Conservation (phyloP, 2,113 vertebrate genomes). For the Equus przewalskii region DNA sequence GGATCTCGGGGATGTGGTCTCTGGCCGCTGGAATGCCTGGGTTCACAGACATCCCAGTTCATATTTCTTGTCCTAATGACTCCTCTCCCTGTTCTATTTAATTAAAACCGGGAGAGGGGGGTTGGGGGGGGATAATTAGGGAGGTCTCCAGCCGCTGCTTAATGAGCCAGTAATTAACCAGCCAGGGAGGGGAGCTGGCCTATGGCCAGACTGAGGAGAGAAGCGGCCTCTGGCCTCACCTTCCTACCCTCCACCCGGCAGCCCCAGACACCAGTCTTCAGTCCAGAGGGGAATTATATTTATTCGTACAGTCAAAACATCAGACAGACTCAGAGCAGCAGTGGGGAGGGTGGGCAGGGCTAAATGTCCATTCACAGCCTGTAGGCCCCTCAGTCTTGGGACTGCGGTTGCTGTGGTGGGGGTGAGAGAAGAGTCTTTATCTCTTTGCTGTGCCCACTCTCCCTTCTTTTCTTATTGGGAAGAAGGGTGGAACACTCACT, state of each 20-base stretch:
- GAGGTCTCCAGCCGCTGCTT: constrained; percentile 82
- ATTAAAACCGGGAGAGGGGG: constrained; percentile 80
- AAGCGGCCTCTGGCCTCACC: constrained; percentile 52
- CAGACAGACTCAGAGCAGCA: constrained; percentile 5
- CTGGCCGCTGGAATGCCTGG: constrained; percentile 36
- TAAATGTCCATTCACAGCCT: constrained; percentile 25
- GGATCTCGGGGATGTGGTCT: background rate
- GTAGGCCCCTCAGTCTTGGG: constrained; percentile 5
- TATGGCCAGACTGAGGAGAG: constrained; percentile 66
- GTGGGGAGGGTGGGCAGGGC: background rate
- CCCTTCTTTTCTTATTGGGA: background rate
- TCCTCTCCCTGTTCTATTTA: constrained; percentile 81
- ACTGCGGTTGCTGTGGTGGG: background rate
- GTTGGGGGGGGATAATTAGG: constrained; percentile 76
- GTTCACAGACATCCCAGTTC: constrained; percentile 64
- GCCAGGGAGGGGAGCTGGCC: constrained; percentile 82
- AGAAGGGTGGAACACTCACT: background rate
- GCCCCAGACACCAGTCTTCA: constrained; percentile 69
- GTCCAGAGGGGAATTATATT: constrained; percentile 64
- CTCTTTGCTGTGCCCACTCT: background rate
- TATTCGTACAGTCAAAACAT: constrained; percentile 72
- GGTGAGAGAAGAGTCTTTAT: background rate
- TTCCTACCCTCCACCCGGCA: background rate
- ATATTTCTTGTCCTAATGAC: constrained; percentile 80
- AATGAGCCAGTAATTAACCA: constrained; percentile 81